Base-by-base conservation (phyloP, 2,797 vertebrate genomes). In the Onychomys torridus region DNA sequence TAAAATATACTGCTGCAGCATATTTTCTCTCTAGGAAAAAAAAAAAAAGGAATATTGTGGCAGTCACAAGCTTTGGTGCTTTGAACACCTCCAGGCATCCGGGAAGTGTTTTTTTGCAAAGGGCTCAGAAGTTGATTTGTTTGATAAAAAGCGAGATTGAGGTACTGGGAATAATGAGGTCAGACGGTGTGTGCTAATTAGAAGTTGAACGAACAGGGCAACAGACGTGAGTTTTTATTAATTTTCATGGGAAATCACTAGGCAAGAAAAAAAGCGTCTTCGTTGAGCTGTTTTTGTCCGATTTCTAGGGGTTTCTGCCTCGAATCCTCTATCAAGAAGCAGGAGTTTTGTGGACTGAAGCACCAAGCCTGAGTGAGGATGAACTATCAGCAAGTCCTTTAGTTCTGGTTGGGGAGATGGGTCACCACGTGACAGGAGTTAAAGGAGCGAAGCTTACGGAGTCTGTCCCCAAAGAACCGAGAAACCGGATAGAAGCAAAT, bases 171-270 rank as follows among this genome's bases (percentile, higher is more conserved):
- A 95, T 97, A 95, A 96, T 83, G 85, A 92, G 69, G 94, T 93
- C 85, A 96, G 84, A 61, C 12, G 77, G 57, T 78, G 46, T 76
- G 78, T 89, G 46, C 90, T 93, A 88, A 92, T 97, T 97, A 97
- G 86, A 92, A 93, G 78, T 67, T 67, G 77, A 96, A 91, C 4
- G 59, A 86, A 71, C 73, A 92, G 59, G 77, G 85, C 75, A 89
- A 52, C 61, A 11, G 78, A 91, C 65, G n/a, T 59, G 88, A 77
- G 59, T 96, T 97, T 97, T 96, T 95, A 78, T 96, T 93, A 96
- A 94, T 89, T 96, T 97, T 89, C 52, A 82, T 93, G 95, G 86
- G 71, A 96, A 96, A 78, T 94, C 85, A n/a, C 25, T 78, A 6
- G 93, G 73, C 40, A 92, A 84, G 87, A 95, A 63, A n/a, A n/a